Conservation (phyloP, 2,797 vertebrate species). For the Coregonus sp. region DNA sequence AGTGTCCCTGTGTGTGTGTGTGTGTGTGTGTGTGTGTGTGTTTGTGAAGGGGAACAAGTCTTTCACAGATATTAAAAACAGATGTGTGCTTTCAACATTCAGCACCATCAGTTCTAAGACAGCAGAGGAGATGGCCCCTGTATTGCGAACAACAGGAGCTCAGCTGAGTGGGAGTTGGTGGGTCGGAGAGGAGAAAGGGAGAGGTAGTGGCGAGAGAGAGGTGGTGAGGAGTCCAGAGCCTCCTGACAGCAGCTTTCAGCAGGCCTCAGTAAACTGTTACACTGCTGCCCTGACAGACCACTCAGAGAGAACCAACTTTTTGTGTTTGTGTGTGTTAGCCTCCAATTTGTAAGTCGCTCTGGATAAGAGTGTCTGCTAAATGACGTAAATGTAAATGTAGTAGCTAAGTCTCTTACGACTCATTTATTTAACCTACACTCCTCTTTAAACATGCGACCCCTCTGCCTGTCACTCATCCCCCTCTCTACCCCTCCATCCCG, state of each 20-base stretch:
- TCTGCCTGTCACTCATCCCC: slow-evolving; percentile 43
- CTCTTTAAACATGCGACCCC: slow-evolving; percentile 47
- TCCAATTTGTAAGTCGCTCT: too few species aligned
- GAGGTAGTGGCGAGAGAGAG: too few species aligned
- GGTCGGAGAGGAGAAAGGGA: not conserved
- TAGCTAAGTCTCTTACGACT: slow-evolving; percentile 11
- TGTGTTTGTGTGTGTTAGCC: not conserved
- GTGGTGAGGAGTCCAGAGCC: not conserved
- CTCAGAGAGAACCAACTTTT: too few species aligned
- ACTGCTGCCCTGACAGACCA: too few species aligned
- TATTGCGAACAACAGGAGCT: too few species aligned
- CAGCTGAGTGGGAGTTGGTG: not conserved
- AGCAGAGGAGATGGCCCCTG: too few species aligned
- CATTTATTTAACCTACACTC: slow-evolving; percentile 52
- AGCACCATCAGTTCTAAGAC: too few species aligned
- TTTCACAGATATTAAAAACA: too few species aligned
- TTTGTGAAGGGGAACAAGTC: not conserved
- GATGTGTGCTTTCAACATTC: too few species aligned
- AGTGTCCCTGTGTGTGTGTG: not conserved
- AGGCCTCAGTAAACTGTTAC: slow-evolving; percentile 1
- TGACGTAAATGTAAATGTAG: not conserved
- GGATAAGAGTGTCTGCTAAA: too few species aligned
- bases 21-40: too few species aligned
- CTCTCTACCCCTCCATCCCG: not conserved
- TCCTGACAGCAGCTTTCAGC: slow-evolving; percentile 29